Conservation (phyloP, 2,797 vertebrate genomes). For the Myotis planiceps region DNA sequence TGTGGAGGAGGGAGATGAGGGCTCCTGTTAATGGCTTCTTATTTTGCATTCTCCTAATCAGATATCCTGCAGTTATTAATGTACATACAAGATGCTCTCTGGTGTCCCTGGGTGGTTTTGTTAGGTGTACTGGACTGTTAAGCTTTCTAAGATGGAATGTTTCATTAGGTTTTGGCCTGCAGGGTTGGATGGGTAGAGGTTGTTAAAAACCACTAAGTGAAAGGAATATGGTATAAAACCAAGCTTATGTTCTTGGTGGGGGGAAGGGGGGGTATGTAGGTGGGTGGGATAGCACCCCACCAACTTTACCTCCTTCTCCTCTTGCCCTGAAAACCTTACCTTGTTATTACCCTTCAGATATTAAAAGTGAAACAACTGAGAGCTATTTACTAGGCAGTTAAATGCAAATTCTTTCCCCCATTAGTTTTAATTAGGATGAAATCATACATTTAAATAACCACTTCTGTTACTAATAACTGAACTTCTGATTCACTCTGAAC, state of each 20-base stretch:
- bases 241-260: neutral
- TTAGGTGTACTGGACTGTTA: slow-evolving; percentile 50
- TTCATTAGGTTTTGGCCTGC: slow-evolving; percentile 43
- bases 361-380: slow-evolving; percentile 51
- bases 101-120: slow-evolving; percentile 54
- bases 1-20: slow-evolving; percentile 55
- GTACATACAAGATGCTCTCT: slow-evolving; percentile 48
- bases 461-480: slow-evolving; percentile 70
- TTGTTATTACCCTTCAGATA: slow-evolving; percentile 49
- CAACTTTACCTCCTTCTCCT: neutral
- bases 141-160: slow-evolving; percentile 57
- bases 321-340: slow-evolving; percentile 11
- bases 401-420: slow-evolving; percentile 70
- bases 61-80: slow-evolving; percentile 51
- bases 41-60: slow-evolving; percentile 37
- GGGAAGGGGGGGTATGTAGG: neutral
- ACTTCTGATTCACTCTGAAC: slow-evolving; percentile 61
- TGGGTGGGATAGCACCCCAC: neutral
- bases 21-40: slow-evolving; percentile 54
- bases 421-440: slow-evolving; percentile 78
- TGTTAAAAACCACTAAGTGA: slow-evolving; percentile 22
- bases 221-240: slow-evolving; percentile 42
- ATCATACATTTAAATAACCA: slow-evolving; percentile 76
- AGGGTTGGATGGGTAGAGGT: neutral
- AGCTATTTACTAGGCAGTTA: slow-evolving; percentile 69